Percentiles rank a stretch among this genome's conserved stretches.
phyloP scores from a whole-genome alignment of 2,888 invertebrate species.

The Leucoma salicis region DNA sequence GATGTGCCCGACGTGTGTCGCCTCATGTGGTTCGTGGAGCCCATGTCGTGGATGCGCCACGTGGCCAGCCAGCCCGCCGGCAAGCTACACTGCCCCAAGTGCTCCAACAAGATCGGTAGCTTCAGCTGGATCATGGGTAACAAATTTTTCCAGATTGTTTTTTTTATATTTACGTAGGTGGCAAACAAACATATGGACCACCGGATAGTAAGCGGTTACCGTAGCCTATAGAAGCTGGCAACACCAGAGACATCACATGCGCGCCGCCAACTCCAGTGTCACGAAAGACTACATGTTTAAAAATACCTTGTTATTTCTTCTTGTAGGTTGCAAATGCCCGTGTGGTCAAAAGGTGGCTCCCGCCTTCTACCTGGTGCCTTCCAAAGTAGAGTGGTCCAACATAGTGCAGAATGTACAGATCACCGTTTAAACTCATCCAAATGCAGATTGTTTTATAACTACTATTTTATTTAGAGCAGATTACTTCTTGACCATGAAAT shows the following conservation, averaged over 20 bases:
- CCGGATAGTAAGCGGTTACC: too few species aligned
- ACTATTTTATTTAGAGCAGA: too few species aligned
- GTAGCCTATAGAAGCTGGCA: too few species aligned
- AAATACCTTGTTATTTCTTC: not conserved
- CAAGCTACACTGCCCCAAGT: slow-evolving; percentile 93
- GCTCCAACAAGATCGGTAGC: slow-evolving; percentile 91
- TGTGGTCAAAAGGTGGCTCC: slow-evolving; percentile 95
- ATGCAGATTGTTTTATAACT: not conserved
- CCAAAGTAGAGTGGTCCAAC: slow-evolving; percentile 94
- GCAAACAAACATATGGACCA: too few species aligned
- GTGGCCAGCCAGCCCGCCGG: slow-evolving; percentile 87
- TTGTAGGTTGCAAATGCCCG: slow-evolving; percentile 91
- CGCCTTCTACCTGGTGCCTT: slow-evolving; percentile 94
- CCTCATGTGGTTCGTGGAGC: slow-evolving; percentile 93
- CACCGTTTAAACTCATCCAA: slow-evolving; percentile 81
- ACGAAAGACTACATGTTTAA: too few species aligned
- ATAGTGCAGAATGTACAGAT: slow-evolving; percentile 93
- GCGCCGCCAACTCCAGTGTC: not conserved
- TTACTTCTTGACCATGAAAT: too few species aligned
- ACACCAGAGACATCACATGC: too few species aligned
- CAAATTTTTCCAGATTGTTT: slow-evolving; percentile 29
- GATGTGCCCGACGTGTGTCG: slow-evolving; percentile 80
- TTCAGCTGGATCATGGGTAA: slow-evolving; percentile 95
- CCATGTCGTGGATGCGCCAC: slow-evolving; percentile 93
- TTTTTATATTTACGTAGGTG: not conserved